Evolutionary conservation across 64 coral and sea anemone species (phyloP).

Genomic region (Hydrozoanthus tunicans): DNA sequence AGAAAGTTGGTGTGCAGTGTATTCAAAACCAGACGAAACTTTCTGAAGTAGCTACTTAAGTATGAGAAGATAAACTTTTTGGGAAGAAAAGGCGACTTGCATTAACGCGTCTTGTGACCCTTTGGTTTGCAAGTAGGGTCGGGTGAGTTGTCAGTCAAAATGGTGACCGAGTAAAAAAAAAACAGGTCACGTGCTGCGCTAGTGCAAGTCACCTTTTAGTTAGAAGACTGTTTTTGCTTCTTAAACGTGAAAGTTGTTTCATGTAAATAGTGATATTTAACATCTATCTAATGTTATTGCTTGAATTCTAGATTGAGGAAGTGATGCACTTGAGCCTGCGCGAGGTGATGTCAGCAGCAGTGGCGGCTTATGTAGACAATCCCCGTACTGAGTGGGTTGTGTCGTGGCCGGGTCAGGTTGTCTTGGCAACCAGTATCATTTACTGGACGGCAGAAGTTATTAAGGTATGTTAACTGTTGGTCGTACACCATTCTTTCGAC

Average conservation of each 20-base stretch:
- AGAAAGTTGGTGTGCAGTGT: no score
- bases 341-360: constrained; percentile 87
- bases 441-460: constrained; percentile 95
- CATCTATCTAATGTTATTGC: not conserved
- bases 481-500: not conserved
- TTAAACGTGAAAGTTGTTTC: not conserved
- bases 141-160: no score
- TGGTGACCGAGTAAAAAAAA: no score
- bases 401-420: constrained; percentile 94
- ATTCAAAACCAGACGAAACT: no score
- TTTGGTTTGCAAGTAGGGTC: no score
- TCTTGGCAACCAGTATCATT: constrained; percentile 89
- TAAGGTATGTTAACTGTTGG: constrained; percentile 45
- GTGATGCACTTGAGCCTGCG: constrained; percentile 93
- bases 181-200: no score
- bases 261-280: not conserved
- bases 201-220: no score
- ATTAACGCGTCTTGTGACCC: no score
- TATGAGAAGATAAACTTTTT: no score
- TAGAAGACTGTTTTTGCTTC: not conserved
- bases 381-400: constrained; percentile 94
- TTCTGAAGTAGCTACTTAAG: no score
- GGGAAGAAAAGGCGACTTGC: no score
- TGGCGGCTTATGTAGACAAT: constrained; percentile 70
- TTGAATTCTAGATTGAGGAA: constrained; percentile 74